Conservation (phyloP, 2,888 invertebrate species). For the Trichopria drosophilae region DNA sequence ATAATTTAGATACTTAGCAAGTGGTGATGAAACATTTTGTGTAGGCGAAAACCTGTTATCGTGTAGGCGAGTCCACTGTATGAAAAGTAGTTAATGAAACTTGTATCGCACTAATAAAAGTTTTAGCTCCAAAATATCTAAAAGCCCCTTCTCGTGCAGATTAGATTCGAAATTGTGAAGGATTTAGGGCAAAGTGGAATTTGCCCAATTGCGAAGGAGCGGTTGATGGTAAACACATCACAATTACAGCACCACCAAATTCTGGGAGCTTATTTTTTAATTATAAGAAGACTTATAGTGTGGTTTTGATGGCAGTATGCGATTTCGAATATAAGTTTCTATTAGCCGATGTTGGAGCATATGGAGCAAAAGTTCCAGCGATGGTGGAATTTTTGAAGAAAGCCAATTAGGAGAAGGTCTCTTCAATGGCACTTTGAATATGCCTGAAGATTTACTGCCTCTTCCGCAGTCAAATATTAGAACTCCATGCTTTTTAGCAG, state of each 20-base stretch:
- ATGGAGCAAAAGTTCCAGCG: slow-evolving; percentile 20
- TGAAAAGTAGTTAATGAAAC: slow-evolving; percentile 28
- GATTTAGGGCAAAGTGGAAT: slow-evolving; percentile 36
- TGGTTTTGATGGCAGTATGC: slow-evolving; percentile 33
- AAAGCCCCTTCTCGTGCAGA: slow-evolving; percentile 16
- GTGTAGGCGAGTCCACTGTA: slow-evolving; percentile 28
- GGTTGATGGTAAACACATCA: slow-evolving; percentile 38
- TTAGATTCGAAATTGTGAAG: slow-evolving; percentile 25
- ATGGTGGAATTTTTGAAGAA: background rate
- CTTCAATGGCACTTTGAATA: background rate
- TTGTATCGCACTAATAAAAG: slow-evolving; percentile 15
- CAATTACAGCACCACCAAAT: slow-evolving; percentile 34
- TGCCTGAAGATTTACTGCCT: background rate
- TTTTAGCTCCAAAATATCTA: slow-evolving; percentile 26
- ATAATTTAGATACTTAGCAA: slow-evolving; percentile 30
- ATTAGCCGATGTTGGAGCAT: slow-evolving; percentile 31
- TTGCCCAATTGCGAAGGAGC: slow-evolving; percentile 37
- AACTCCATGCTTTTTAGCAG: slow-evolving; percentile 21
- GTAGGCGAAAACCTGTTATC: slow-evolving; percentile 25
- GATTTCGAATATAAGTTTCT: slow-evolving; percentile 35
- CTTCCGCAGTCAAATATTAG: background rate
- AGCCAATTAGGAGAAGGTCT: no score
- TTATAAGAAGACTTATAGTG: slow-evolving; percentile 32
- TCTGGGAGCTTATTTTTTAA: slow-evolving; percentile 33
- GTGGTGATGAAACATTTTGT: slow-evolving; percentile 19